Evolutionary conservation across 2,113 vertebrate species (phyloP).

Genomic region (Gymnorhina tibicen): DNA sequence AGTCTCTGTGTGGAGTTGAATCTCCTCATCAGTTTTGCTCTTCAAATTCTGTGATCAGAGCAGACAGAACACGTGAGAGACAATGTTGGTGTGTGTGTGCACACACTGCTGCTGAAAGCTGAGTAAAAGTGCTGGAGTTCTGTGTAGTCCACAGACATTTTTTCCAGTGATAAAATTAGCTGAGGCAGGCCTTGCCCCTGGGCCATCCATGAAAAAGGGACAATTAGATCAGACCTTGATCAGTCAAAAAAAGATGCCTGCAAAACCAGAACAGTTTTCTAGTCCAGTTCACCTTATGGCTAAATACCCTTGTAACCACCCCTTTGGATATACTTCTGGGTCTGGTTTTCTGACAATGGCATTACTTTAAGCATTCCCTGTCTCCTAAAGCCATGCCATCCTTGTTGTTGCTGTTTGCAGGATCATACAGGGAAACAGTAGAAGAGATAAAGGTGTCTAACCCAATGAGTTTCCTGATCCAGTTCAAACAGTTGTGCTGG

Average conservation of each 20-base stretch:
- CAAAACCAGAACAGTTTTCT: neutral
- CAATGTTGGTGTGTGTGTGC: too few species aligned
- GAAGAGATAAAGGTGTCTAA: neutral
- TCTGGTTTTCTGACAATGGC: neutral
- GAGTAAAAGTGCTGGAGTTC: neutral
- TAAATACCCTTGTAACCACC: neutral
- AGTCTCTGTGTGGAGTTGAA: slow-evolving; percentile 66
- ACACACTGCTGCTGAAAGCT: neutral
- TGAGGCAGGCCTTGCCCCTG: neutral
- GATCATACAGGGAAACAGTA: neutral
- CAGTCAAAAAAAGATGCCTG: neutral
- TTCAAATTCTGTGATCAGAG: slow-evolving; percentile 66
- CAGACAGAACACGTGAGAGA: neutral
- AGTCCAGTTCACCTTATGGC: neutral
- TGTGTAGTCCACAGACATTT: neutral
- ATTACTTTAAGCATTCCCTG: neutral
- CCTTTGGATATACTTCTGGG: neutral
- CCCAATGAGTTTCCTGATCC: neutral
- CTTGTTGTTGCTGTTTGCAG: neutral
- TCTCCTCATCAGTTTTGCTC: slow-evolving; percentile 73
- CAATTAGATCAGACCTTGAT: neutral
- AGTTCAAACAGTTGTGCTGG: neutral
- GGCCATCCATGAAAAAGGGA: neutral
- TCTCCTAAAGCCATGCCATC: neutral
- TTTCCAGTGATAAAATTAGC: neutral